A percentile compares a stretch with the other conserved stretches of the same genome.
Evolutionary conservation across 1,140 invertebrate genomes (phyloP).

Genomic region (Dinothrombium tinctorium): DNA sequence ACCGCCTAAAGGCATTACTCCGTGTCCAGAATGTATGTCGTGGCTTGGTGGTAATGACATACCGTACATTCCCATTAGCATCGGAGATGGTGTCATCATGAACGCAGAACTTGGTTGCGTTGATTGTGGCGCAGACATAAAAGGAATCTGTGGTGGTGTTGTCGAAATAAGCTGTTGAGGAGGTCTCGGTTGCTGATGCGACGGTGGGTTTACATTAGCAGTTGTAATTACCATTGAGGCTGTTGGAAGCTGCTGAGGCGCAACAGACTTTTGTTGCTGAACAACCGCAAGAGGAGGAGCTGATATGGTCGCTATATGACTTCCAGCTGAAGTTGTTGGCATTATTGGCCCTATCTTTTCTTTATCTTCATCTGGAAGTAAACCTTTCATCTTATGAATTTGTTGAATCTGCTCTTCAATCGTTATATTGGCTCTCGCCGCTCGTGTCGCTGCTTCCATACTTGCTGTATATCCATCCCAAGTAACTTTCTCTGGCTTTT

Average conservation of each 20-base stretch:
- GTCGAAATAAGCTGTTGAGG: neutral
- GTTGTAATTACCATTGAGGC: slow-evolving; percentile 13
- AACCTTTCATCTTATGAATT: slow-evolving; percentile 76
- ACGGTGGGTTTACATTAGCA: neutral
- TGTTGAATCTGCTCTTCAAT: slow-evolving; percentile 91
- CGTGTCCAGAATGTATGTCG: neutral
- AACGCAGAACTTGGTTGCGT: slow-evolving; percentile 1
- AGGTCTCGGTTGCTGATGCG: neutral
- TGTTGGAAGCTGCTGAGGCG: slow-evolving; percentile 15
- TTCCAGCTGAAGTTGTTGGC: slow-evolving; percentile 14
- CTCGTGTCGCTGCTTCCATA: slow-evolving; percentile 66
- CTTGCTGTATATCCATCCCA: slow-evolving; percentile 97
- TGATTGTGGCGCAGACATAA: slow-evolving; percentile 8
- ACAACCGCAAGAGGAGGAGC: slow-evolving; percentile 5
- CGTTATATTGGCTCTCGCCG: slow-evolving; percentile 80
- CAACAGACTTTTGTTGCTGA: slow-evolving; percentile 9
- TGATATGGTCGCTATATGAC: slow-evolving; percentile 13
- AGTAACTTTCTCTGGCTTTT: slow-evolving; percentile 66
- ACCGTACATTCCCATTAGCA: slow-evolving; percentile 8
- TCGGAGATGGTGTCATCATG: slow-evolving; percentile 4
- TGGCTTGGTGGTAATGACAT: neutral
- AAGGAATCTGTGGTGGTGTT: neutral
- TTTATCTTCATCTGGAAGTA: slow-evolving; percentile 76
- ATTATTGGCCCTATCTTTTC: slow-evolving; percentile 33
- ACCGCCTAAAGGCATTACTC: too few species aligned